Evolutionary conservation across 2,888 invertebrate genomes (phyloP), one percentile per base, ranked within the genome.

Genomic region (Drosophila flavopinicola): DNA sequence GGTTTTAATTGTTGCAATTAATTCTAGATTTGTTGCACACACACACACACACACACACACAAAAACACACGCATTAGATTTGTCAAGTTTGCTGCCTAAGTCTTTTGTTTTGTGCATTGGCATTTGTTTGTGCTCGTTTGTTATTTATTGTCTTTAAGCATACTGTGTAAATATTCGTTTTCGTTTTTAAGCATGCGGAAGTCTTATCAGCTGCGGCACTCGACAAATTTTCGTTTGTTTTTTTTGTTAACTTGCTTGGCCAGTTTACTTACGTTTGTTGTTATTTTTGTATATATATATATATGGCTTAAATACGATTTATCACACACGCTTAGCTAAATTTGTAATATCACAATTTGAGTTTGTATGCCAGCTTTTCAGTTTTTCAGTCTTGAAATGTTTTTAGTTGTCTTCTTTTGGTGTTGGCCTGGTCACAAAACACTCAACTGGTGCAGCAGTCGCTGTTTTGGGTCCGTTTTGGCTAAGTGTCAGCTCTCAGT

Each of bases 71-170:
- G 11, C 15, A 20, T 20, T 9, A 10, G 4, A 47, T 29, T 37
- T 47, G 51, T 66, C 66, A 66, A 64, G 87, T 83, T 83, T 61
- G 83, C 67, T 69, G 85, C 70, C 64, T 82, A 82, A 85, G 78
- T 87, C 85, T 78, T 83, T 85, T 56, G 69, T 85, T 82, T 68
- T 49, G 49, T 57, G 47, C 51, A 45, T 33, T 48, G 45, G 20
- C 2, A 47, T 53, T 47, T 47, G 52, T 38, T 32, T 33, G 29
- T 23, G 11, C 6, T 35, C 20, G 7, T 38, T 38, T 24, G 45
- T 67, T 78, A 70, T 82, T 72, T 65, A 65, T 75, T 76, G 25
- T 61, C 60, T 67, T 67, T 33, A 57, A 56, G 58, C 37, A 65
- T 65, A 73, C 68, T 76, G 68, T 82, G 86, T 83, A 86, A 86